Evolutionary conservation across 2,797 vertebrate genomes (phyloP).

Genomic region (Macrochelys suwanniensis): DNA sequence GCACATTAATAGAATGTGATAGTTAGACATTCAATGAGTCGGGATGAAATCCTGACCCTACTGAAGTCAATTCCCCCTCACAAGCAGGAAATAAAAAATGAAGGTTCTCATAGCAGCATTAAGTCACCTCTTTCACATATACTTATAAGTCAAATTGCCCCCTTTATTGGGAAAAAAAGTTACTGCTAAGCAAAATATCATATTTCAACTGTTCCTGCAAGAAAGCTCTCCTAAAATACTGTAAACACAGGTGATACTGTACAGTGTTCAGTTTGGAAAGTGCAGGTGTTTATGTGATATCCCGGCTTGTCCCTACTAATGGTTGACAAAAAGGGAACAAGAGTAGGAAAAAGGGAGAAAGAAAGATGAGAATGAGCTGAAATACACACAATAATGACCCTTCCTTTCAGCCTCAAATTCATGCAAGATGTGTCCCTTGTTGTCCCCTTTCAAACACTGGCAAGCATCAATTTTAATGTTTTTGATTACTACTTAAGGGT

Average conservation of each 20-base stretch:
- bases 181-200: not conserved
- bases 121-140: not conserved
- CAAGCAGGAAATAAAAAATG: slow-evolving; percentile 14
- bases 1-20: not conserved
- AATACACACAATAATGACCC: not conserved
- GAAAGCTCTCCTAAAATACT: not conserved
- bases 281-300: not conserved
- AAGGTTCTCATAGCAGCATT: not conserved
- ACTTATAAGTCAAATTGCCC: not conserved
- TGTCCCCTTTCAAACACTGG: not conserved
- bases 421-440: not conserved
- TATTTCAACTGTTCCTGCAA: not conserved
- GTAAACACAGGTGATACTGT: not conserved
- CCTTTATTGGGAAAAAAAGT: not conserved
- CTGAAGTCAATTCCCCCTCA: not conserved
- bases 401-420: not conserved
- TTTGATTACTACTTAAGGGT: not conserved
- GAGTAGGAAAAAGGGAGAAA: not conserved
- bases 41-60: not conserved
- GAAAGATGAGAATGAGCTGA: not conserved
- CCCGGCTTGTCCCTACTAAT: not conserved
- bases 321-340: not conserved
- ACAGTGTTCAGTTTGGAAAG: fast-evolving
- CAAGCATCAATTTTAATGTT: not conserved
- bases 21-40: not conserved